A percentile compares a stretch with the other conserved stretches of the same genome.
These are phyloP conservation scores for Escarpia spicata DNA, from an alignment of 2,888 invertebrate species.

Conservation along the genomic window DNA sequence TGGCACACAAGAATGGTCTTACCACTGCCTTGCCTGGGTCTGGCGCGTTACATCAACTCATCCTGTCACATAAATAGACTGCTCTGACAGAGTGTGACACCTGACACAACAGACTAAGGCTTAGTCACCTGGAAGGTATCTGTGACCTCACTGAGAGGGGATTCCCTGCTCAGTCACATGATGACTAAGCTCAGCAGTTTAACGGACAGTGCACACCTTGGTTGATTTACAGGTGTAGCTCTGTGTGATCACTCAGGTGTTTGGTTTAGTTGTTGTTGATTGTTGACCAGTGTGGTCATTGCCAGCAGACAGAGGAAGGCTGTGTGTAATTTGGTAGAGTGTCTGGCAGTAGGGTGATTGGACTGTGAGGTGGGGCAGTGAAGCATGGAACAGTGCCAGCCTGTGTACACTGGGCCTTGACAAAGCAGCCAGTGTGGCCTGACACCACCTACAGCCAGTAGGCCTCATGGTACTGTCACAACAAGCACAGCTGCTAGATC, in stretches of 20 bases:
- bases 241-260: background rate
- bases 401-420: background rate
- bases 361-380: background rate
- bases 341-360: background rate
- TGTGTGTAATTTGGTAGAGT: background rate
- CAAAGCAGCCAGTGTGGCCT: background rate
- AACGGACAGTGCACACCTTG: background rate
- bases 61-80: constrained; percentile 1
- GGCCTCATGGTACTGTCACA: background rate
- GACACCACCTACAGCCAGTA: background rate
- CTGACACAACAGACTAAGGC: background rate
- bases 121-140: constrained; percentile 10
- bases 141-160: background rate
- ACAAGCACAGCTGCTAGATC: background rate
- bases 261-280: background rate
- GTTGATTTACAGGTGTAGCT: background rate
- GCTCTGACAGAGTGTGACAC: background rate
- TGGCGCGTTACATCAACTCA: background rate
- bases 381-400: constrained; percentile 8
- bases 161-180: background rate
- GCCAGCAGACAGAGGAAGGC: background rate
- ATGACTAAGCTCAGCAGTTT: background rate
- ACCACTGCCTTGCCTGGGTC: background rate
- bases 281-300: background rate
- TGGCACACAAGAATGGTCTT: background rate